Evolutionary conservation across 2,888 invertebrate species (phyloP).

Genomic region (Ichneumoninae sp.): DNA sequence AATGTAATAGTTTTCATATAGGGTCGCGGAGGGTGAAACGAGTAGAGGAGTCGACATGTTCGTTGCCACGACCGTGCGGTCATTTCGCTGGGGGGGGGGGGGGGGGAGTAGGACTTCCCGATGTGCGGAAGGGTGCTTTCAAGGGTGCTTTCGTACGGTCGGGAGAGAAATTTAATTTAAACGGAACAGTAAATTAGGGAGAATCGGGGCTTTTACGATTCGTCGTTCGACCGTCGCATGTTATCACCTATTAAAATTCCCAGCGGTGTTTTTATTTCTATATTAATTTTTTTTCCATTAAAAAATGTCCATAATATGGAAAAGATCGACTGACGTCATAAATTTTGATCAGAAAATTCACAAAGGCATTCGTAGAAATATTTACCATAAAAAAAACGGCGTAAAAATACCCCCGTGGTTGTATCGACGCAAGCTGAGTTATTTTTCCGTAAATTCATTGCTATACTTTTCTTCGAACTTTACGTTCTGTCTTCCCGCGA

Average conservation of each 20-base stretch:
- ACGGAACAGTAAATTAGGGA: not conserved
- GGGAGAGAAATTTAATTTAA: not conserved
- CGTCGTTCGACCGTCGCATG: not conserved
- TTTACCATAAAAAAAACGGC: not conserved
- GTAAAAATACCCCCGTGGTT: too few species aligned
- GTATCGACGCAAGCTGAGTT: too few species aligned
- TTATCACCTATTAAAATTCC: not conserved
- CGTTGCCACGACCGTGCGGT: slow-evolving; percentile 1
- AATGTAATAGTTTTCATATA: slow-evolving; percentile 1
- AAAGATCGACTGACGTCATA: too few species aligned
- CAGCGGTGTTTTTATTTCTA: not conserved
- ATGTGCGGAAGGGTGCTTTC: not conserved
- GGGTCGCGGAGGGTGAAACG: slow-evolving; percentile 3
- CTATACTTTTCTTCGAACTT: not conserved
- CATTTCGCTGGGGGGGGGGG: not conserved
- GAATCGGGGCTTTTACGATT: not conserved
- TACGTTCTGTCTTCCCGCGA: not conserved
- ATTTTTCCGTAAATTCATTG: not conserved
- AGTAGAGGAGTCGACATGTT: slow-evolving; percentile 3
- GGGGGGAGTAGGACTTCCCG: slow-evolving; percentile 18
- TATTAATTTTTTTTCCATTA: too few species aligned
- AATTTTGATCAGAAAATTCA: too few species aligned
- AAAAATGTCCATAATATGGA: too few species aligned
- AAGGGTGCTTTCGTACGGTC: not conserved
- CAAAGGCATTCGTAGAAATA: too few species aligned